phyloP scores from a whole-genome alignment of 2,113 vertebrate species.

The Thinocorus orbignyianus region DNA sequence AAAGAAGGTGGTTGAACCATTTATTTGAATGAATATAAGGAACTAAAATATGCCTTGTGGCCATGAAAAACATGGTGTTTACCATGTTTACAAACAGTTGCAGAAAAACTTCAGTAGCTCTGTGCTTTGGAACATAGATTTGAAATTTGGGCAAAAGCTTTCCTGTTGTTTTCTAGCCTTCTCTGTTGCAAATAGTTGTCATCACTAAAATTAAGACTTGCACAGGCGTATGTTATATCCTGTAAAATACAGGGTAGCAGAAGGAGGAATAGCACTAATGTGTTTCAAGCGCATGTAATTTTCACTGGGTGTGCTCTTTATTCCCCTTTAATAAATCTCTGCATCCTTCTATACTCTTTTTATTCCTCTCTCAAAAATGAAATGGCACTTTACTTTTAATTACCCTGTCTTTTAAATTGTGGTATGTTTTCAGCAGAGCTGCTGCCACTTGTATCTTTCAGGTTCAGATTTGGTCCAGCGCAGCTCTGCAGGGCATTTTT shows the following conservation, averaged over 20 bases:
- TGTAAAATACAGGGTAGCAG: background rate
- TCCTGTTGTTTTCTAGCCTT: background rate
- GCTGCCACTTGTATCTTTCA: background rate
- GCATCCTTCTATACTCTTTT: background rate
- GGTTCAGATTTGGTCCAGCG: background rate
- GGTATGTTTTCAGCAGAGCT: background rate
- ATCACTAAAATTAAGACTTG: background rate
- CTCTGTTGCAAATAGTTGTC: background rate
- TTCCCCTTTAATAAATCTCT: background rate
- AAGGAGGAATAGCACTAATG: background rate
- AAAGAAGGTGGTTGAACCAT: background rate
- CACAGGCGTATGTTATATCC: background rate
- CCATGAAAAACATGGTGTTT: background rate
- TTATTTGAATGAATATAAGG: background rate
- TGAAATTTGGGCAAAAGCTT: background rate
- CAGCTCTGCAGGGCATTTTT: background rate
- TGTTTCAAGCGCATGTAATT: background rate
- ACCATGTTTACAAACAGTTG: background rate
- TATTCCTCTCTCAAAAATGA: background rate
- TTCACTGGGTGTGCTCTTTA: background rate
- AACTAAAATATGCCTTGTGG: background rate
- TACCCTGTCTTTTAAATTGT: background rate
- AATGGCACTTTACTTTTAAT: background rate
- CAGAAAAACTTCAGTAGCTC: background rate
- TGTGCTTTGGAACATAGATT: background rate